Evolutionary conservation across 1,140 invertebrate genomes (phyloP), one percentile per base, ranked within the genome.

Genomic region (Orius insidiosus): DNA sequence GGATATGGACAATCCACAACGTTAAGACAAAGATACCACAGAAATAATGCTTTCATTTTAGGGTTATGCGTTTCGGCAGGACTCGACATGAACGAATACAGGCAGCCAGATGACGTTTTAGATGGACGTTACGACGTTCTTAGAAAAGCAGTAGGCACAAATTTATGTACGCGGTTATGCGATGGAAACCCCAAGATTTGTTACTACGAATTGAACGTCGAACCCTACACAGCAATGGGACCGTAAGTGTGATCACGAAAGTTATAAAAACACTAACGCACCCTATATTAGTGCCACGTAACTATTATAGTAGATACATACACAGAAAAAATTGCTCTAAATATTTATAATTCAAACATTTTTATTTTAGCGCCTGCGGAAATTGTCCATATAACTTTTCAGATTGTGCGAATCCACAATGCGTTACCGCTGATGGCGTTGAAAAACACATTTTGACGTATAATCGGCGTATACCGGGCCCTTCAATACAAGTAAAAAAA

Each of bases 401-500:
- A 8, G 13, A 46, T 8, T 50, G 49, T 35, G 31, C n/a, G n/a
- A 31, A 16, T 11, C 34, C 18, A 36, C 63, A 75, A 41, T 73
- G 71, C 52, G 57, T 72, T 0, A 47, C 65, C 7, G 69, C 59
- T 16, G 65, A 72, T 54, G 70, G 70, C 0, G 51, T 58, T 33
- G 54, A 62, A 31, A 55, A 65, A 11, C 59, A 58, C 4, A 52
- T 70, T 10, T 52, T 65, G 1, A 55, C 63, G 0, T 60, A 69
- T 6, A 72, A 74, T 56, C 54, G 69, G 24, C 59, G 62, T 44
- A 44, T 72, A 36, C 71, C 70, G 9, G 70, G 69, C 24, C 69
- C 71, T 30, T 55, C 60, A 2, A 69, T 74, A 41, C 60, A 68
- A 54, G 70, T 67, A 50, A 31, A 7, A 4, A 4, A 24, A 7